Evolutionary conservation across 2,113 vertebrate genomes (phyloP), one percentile per base, ranked within the genome.

Genomic region (Podocnemis expansa): DNA sequence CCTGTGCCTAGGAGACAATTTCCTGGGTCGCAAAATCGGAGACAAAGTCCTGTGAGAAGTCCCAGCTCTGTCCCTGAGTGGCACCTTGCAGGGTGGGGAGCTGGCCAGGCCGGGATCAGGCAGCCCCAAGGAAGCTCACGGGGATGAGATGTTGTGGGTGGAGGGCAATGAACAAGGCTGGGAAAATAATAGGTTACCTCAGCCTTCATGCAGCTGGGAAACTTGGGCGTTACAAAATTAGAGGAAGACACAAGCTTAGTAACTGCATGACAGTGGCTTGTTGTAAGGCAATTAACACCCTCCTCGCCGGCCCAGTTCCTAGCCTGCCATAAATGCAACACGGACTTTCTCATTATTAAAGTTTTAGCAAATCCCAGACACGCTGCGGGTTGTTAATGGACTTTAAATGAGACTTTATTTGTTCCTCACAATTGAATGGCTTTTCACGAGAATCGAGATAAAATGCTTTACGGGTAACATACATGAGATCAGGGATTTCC

Each of bases 231-330:
- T 98, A 97, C 95, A 97, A 94, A 91, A 98, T 98, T 81, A 96
- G 94, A 90, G 96, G 97, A 76, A 96, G 97, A 93, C 97, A 97
- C 83, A 98, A 98, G 97, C 97, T 98, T 55, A 95, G 97, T 96
- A 83, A n/a, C n/a, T 51, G 47, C 51, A 75, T n/a, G 19, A 6
- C 29, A 17, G 38, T 49, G 58, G 9, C 51, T 16, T 58, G 31
- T 60, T 24, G 24, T 38, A 13, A 58, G 80, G 75, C 38, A 60
- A 31, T 78, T 82, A 38, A n/a, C 54, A 70, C 79, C 4, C 49
- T n/a, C n/a, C n/a, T n/a, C n/a, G n/a, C n/a, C n/a, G n/a, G n/a
- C 2, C n/a, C 51, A 92, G 70, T 55, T 51, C 87, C 38, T 14
- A 25, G 45, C 47, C 41, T 45, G 82, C 24, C 47, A 27, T 70